Base-by-base conservation (phyloP, 2,797 vertebrate genomes). In the Rhynchonycteris naso region DNA sequence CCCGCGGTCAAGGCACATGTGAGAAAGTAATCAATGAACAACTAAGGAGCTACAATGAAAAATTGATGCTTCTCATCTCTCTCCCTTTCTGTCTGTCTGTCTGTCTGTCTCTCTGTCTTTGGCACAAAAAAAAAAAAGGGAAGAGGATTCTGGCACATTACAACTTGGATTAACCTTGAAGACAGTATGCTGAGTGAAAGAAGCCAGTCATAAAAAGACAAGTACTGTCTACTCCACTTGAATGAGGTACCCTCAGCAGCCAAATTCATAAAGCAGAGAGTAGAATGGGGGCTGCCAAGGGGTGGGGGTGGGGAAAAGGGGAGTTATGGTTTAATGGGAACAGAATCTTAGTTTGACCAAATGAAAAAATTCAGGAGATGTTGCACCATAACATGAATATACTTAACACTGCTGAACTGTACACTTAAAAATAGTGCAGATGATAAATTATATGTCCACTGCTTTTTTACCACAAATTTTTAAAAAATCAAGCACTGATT, bases 351-450 rank as follows among this genome's bases (percentile, higher is more conserved):
- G 28, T 52, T 82, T 69, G 58, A 35, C n/a, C 79, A 79, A 30
- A 88, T 13, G 47, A 85, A 84, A 85, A 72, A 66, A 18, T 87
- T 89, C 22, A 68, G n/a, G 71, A 88, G 8, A 63, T 92, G 63
- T 75, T 87, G 88, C 47, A 26, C 38, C 82, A 79, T 21, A 90
- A 50, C 54, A 7, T 75, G n/a, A 83, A 84, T 50, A 84, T 47
- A 90, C 33, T 87, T 66, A 91, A 91, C 7, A 59, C 78, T 93
- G 87, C 0, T 78, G 33, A 79, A 90, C 38, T 59, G 15, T 21
- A 93, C 1, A 58, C 12, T 35, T 71, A 84, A 84, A 85, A 88
- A 66, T 47, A 61, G 10, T 43, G 89, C 69, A 19, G 10, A 75
- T 22, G 47, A 59, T 65, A 94, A 81, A 92, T 82, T 85, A 75